Evolutionary conservation across 1,140 invertebrate species (phyloP), one percentile per base, ranked within the genome.

Genomic region (Dendrolimus kikuchii): DNA sequence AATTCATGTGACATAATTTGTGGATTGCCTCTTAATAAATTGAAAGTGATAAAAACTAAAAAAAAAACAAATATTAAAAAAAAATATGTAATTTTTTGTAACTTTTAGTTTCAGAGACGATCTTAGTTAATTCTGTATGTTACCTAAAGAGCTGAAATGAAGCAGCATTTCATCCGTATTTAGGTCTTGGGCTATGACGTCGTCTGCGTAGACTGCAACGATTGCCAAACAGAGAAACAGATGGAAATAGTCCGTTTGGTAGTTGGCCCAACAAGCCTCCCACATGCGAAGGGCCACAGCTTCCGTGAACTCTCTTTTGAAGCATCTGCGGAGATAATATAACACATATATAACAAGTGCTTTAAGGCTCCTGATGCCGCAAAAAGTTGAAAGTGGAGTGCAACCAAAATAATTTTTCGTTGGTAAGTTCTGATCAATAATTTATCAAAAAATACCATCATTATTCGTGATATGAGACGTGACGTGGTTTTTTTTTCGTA

Each of bases 181-280:
- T 5, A 98, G 86, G 66, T 95, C 92, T 85, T 98, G 96, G 8
- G 95, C 93, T 58, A 98, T 93, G 40, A 98, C 95, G 80, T 97
- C 95, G 68, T 96, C 95, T 8, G 95, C 95, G 75, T 98, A 98
- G 49, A 98, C 94, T 47, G 93, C 93, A 49, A 98, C 93, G 62
- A 98, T 96, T 41, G 96, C 94, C 47, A 96, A 89, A 71, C 95
- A 96, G 7, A 98, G 90, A 81, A 98, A 98, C 64, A 98, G 81
- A 75, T 98, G 95, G 83, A 98, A 98, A 75, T 97, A 96, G 79
- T 97, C 94, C 0, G 96, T 98, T 73, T 96, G 90, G 81, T 96
- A 97, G 77, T 96, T 95, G 0, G 96, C 93, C 96, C 96, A 98
- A 77, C 96, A 98, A 1, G 95, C 93, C 84, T 98, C 96, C 96